Base-by-base conservation (phyloP, 1,140 invertebrate species). In the Neotoxoptera formosana region DNA sequence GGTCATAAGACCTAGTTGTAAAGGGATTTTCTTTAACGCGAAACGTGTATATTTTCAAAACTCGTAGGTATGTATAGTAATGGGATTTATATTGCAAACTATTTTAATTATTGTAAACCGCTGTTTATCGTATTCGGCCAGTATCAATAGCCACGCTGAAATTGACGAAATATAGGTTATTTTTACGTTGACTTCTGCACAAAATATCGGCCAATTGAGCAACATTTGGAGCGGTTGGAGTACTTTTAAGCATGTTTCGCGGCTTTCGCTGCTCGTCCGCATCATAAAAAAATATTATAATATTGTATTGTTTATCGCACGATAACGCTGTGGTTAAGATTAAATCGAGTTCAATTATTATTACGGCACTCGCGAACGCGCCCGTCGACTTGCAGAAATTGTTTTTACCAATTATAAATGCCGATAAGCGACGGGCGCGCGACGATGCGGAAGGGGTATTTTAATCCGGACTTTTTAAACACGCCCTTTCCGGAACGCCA, bases 331-430 rank as follows among this genome's bases (percentile, higher is more conserved):
- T 9, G 60, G 60, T 76, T 76, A 76, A 76, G 14, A n/a, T 76
- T 76, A 76, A n/a, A n/a, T 76, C n/a, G 4, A 2, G 60, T n/a
- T 76, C 60, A 76, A 76, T 76, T 76, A 76, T 76, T 76, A 76
- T 76, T n/a, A n/a, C 60, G 14, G 60, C 30, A 76, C 60, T 76
- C 17, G 60, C 7, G 6, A 76, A 76, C 30, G 30, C 30, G 17
- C 4, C 30, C 30, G 95, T 94, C 96, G 95, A 94, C 95, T 96
- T 96, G 96, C 95, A 89, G 36, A 11, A 89, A 84, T 84, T 84
- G 83, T 84, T 84, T 84, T 45, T 45, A 84, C 11, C 21, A 84
- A 84, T 84, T 84, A 76, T n/a, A 84, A 84, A 84, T 14, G 2
- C 41, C 14, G 20, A 23, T 34, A 23, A 41, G 41, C 41, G 36